phyloP scores from a whole-genome alignment of 2,113 vertebrate genomes.

The Megaceryle maxima region DNA sequence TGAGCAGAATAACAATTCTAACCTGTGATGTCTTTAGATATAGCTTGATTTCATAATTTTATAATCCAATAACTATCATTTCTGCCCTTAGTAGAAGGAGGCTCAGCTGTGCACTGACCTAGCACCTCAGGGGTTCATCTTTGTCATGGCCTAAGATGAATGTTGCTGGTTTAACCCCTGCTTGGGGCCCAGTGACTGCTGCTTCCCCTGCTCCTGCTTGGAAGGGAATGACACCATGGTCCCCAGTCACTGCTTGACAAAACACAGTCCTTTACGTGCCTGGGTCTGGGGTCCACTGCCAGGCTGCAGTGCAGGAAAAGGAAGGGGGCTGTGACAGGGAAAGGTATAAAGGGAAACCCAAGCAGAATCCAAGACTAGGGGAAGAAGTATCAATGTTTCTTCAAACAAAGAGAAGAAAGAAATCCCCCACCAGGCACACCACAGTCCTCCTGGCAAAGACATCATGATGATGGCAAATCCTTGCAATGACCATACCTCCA shows the following conservation, averaged over 20 bases:
- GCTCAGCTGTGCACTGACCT: accelerated
- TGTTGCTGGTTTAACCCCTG: neutral
- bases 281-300: accelerated
- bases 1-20: neutral
- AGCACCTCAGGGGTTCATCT: neutral
- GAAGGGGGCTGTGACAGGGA: neutral
- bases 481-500: neutral
- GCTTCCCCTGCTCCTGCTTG: accelerated
- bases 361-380: neutral
- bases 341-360: neutral
- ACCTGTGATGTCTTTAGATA: neutral
- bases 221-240: neutral
- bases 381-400: neutral
- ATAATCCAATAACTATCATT: neutral
- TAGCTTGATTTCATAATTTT: neutral
- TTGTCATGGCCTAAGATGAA: accelerated
- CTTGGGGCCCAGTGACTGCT: neutral
- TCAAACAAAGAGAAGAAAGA: neutral
- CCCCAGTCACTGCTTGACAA: neutral
- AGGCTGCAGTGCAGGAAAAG: neutral
- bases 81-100: neutral
- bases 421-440: neutral
- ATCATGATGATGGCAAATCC: neutral
- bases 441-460: neutral
- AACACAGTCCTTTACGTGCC: neutral